phyloP scores from a whole-genome alignment of 2,797 vertebrate species.

The Myotis daubentonii region DNA sequence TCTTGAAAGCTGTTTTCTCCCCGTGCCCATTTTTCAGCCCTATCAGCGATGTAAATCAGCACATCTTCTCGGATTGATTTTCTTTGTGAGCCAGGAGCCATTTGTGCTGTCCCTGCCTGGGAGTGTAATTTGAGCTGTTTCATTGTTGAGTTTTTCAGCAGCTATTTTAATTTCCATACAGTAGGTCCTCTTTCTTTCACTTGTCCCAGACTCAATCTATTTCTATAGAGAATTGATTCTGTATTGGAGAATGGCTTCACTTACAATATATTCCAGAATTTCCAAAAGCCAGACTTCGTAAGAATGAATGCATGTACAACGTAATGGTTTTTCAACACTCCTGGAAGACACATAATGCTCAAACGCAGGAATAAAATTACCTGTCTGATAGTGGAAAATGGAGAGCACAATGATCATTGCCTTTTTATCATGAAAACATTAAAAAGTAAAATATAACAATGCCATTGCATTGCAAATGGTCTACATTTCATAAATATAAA shows the following conservation, averaged over 20 bases:
- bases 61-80: constrained; percentile 85
- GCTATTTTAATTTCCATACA: constrained; percentile 85
- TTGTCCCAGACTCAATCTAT: constrained; percentile 69
- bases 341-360: constrained; percentile 72
- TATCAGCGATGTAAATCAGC: constrained; percentile 86
- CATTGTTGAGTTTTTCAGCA: constrained; percentile 83
- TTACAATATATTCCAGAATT: constrained; percentile 77
- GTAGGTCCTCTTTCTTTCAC: constrained; percentile 69
- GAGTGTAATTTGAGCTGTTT: constrained; percentile 85
- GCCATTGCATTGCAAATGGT: constrained; percentile 47
- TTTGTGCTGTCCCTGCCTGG: constrained; percentile 82
- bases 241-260: constrained; percentile 75
- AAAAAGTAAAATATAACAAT: constrained; percentile 76
- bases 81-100: constrained; percentile 84
- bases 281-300: constrained; percentile 23
- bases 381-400: constrained; percentile 73
- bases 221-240: constrained; percentile 81
- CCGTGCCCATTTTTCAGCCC: constrained; percentile 77
- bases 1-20: constrained; percentile 76
- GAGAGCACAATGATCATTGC: constrained; percentile 64
- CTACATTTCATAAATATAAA: constrained; percentile 64
- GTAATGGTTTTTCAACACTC: constrained; percentile 79
- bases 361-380: constrained; percentile 77
- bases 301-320: constrained; percentile 75
- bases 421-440: constrained; percentile 71